Base-by-base conservation (phyloP, 1,140 invertebrate species). In the Nixonia krombeini region DNA sequence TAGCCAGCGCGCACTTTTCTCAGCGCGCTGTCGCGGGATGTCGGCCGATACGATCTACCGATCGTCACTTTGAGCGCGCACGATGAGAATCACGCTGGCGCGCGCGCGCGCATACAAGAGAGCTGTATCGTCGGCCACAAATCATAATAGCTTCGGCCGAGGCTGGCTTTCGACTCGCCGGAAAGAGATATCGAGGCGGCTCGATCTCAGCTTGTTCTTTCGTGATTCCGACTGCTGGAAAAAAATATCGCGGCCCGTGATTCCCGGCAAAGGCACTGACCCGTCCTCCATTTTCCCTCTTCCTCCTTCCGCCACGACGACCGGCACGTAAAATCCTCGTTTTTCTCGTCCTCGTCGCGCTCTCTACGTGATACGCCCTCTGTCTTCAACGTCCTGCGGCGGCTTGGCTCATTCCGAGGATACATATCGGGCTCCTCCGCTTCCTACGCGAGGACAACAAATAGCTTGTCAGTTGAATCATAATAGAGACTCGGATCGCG, bases 401-500 rank as follows among this genome's bases (percentile, higher is more conserved):
- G 28, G 28, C 35, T 29, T 25, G 17, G 50, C 38, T 49, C 62
- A 42, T 4, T 51, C 38, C 25, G 16, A 62, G 26, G n/a, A 66
- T 66, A 55, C n/a, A n/a, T 52, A 53, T 42, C 10, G 37, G 17
- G 37, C 33, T 51, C 28, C 33, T 59, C 40, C 47, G 40, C 62
- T 45, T 64, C 33, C 63, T 50, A 62, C 61, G 56, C 53, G 42
- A 69, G 73, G 72, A 72, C 75, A 75, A 77, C 74, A 76, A 79
- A 79, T 76, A 73, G 75, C 76, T 77, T 79, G 75, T 79, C 75
- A 76, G 75, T 73, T 72, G 68, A 75, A 76, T 78, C 75, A 79
- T 79, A 76, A 78, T 79, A 78, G 73, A 74, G 70, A 72, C 72
- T 69, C 62, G 66, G 66, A 75, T 72, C 72, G 73, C 65, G 67